Evolutionary conservation across 2,113 vertebrate species (phyloP), one percentile per base, ranked within the genome.

Genomic region (Ophthalmolycus amberensis): DNA sequence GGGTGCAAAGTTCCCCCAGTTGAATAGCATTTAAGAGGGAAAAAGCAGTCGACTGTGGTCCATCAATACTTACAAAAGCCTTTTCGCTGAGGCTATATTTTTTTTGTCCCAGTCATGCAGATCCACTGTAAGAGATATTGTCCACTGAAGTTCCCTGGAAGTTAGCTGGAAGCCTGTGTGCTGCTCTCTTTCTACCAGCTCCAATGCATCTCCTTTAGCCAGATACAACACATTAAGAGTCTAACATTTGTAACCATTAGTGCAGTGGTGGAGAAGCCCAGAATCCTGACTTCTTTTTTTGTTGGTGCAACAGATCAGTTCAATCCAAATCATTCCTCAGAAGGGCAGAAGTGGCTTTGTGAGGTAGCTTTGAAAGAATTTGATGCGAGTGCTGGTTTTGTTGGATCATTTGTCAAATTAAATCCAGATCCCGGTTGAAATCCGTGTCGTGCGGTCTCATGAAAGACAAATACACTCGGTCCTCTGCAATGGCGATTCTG

Each of bases 161-260:
- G 32, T 32, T 32, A 68, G 69, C 60, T n/a, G 66, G 77, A 67
- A 77, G 66, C 54, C 71, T 25, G 1, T 6, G 25, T n/a, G 38
- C n/a, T 37, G 27, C 38, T 67, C n/a, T 38, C 25, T 74, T 27
- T 40, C 3, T 48, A 71, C 62, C 58, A 44, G 56, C 77, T 20
- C 73, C 70, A 81, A 72, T 70, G 56, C 18, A 64, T 86, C 69
- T 48, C 66, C 83, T 86, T 82, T 88, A 76, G 60, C 78, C 72
- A 62, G 73, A 65, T 71, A 64, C 88, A 82, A 74, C 42, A 59
- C n/a, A 69, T 82, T 65, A 66, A 77, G 75, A 74, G 65, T 66
- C 76, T 40, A 54, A 56, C 75, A 87, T 87, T 88, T 88, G 79
- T 82, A 85, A 79, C 75, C 66, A 71, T 88, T 90, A 87, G 56